Conservation (phyloP, 2,113 vertebrate genomes). For the Dascyllus trimaculatus region DNA sequence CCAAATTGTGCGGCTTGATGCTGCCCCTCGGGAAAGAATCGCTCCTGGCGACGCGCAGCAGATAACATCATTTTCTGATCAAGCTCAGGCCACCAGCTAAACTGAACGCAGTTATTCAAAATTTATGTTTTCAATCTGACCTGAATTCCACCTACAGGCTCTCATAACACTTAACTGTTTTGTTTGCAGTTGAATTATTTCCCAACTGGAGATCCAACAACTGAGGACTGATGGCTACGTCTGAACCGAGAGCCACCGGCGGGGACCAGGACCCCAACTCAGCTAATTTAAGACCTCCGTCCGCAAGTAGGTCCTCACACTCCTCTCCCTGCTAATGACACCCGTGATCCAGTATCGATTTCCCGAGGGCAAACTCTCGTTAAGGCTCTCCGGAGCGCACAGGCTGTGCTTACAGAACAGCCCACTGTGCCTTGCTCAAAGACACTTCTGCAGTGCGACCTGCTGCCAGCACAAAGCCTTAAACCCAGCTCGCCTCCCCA, state of each 20-base stretch:
- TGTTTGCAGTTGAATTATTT: constrained; percentile 71
- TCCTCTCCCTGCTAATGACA: constrained; percentile 17
- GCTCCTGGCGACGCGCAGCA: background rate
- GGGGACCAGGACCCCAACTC: constrained; percentile 91
- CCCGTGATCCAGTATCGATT: constrained; percentile 5
- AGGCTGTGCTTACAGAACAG: background rate
- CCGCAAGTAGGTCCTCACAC: constrained; percentile 90
- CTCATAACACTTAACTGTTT: constrained; percentile 44
- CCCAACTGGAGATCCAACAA: constrained; percentile 60
- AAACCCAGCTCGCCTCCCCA: background rate
- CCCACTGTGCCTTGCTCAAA: constrained; percentile 69
- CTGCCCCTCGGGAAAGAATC: constrained; percentile 16
- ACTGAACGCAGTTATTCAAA: background rate
- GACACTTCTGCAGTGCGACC: constrained; percentile 49
- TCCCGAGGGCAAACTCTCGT: constrained; percentile 9
- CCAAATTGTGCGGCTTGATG: constrained; percentile 37
- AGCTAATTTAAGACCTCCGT: constrained; percentile 92
- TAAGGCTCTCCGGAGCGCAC: constrained; percentile 12
- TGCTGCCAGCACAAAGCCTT: background rate
- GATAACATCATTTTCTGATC: constrained; percentile 1
- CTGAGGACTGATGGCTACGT: constrained; percentile 91
- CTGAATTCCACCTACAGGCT: background rate
- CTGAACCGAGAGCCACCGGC: constrained; percentile 91
- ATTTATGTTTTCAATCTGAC: background rate
- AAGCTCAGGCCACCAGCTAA: background rate